Evolutionary conservation across 1,140 invertebrate species (phyloP), one percentile per base, ranked within the genome.

Genomic region (Drosophila insularis): DNA sequence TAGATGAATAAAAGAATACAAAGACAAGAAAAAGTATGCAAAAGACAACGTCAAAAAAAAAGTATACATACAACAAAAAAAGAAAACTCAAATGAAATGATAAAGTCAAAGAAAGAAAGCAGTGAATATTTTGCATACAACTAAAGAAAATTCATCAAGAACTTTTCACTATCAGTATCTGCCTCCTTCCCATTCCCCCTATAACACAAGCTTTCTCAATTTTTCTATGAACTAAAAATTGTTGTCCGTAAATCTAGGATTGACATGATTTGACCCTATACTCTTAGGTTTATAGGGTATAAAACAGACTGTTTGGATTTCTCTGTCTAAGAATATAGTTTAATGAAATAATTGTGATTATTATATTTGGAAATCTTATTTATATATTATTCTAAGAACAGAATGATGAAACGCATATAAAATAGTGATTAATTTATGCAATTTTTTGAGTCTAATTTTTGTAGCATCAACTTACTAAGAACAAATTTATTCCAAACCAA

Each of bases 11-110:
- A 43, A 62, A 27, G 31, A 53, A 19, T 19, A 59, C 19, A 56
- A 72, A 55, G 31, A 27, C 53, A 66, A 65, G 19, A 66, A 62
- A 53, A 35, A 62, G 43, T 50, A 60, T 55, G 32, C 54, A 59
- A 53, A 69, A 58, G 31, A 60, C 66, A 60, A 53, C 43, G 43
- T 50, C 43, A 21, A 50, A 50, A 50, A 46, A 56, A 32, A 13
- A 31, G 13, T 11, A 23, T 14, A 23, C 8, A 23, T 23, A 13
- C n/a, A 40, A 43, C n/a, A 21, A 23, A 31, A 56, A 19, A 35
- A 19, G 19, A 54, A 19, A 59, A 21, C 46, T 61, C 27, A 37
- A 71, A 14, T 61, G 17, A 50, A 50, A 50, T 50, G 43, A 50
- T 50, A 14, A 27, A 43, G 13, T 32, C 39, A 27, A 23, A 23